Evolutionary conservation across 2,888 invertebrate species (phyloP).

Genomic region (Spialia ferax): DNA sequence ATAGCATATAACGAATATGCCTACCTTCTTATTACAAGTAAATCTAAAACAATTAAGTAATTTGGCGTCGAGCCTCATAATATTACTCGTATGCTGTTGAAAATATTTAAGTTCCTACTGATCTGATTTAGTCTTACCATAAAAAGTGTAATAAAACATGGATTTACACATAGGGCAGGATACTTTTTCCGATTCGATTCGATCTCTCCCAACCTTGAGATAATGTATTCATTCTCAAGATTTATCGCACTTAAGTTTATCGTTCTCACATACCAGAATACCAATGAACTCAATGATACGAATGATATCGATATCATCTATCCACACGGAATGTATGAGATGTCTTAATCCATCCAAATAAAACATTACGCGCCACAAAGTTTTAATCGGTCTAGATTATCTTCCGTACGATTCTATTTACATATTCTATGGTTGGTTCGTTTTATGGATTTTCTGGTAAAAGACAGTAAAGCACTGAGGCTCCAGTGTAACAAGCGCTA

Average conservation of each 20-base stretch:
- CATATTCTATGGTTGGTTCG: slow-evolving; percentile 64
- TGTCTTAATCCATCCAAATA: slow-evolving; percentile 43
- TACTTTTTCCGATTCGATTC: slow-evolving; percentile 1
- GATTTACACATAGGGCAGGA: background rate
- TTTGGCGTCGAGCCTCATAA: too few species aligned
- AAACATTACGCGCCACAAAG: slow-evolving; percentile 36
- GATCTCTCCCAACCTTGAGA: slow-evolving; percentile 17
- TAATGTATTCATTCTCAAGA: slow-evolving; percentile 32
- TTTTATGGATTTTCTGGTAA: slow-evolving; percentile 64
- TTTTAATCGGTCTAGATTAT: slow-evolving; percentile 41
- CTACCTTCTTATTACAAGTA: too few species aligned
- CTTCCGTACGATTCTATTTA: slow-evolving; percentile 52
- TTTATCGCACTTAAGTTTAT: slow-evolving; percentile 25
- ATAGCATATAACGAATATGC: too few species aligned
- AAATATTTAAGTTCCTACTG: too few species aligned
- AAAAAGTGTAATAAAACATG: background rate
- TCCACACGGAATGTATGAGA: slow-evolving; percentile 36
- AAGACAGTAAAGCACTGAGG: slow-evolving; percentile 63
- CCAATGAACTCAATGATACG: slow-evolving; percentile 23
- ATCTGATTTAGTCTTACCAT: background rate
- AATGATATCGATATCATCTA: slow-evolving; percentile 43
- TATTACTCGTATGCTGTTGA: too few species aligned
- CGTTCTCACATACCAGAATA: slow-evolving; percentile 35
- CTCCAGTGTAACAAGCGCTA: slow-evolving; percentile 41
- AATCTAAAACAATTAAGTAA: too few species aligned